Evolutionary conservation across 2,113 vertebrate species (phyloP).

Genomic region (Phainopepla nitens): DNA sequence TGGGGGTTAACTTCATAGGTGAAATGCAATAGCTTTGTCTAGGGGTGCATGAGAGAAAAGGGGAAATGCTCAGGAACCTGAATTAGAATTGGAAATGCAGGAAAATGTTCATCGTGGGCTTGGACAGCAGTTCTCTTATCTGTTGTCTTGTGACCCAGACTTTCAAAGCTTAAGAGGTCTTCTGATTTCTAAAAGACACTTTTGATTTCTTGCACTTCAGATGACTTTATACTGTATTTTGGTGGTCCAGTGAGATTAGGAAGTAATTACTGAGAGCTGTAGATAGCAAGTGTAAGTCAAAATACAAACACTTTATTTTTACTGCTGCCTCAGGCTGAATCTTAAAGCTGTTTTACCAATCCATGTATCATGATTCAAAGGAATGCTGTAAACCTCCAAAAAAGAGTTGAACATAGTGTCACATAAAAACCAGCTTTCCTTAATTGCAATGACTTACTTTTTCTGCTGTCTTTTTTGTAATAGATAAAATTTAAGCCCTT

Average conservation of each 20-base stretch:
- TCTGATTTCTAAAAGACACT: conserved; percentile 23
- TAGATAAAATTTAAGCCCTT: neutral
- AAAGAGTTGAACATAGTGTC: neutral
- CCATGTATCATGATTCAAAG: neutral
- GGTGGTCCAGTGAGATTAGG: neutral
- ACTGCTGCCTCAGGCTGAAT: conserved; percentile 4
- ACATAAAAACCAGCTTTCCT: neutral
- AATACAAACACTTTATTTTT: conserved; percentile 27
- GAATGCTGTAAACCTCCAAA: neutral
- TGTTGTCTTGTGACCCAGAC: neutral
- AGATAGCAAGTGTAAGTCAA: neutral
- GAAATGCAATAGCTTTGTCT: neutral
- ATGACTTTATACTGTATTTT: neutral
- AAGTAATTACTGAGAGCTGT: conserved; percentile 18
- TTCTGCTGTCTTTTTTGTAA: neutral
- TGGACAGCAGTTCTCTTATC: neutral
- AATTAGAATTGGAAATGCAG: neutral
- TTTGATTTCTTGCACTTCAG: conserved; percentile 33
- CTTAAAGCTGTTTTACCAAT: neutral
- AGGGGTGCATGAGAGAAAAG: neutral
- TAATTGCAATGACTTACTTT: neutral
- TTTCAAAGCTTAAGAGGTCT: conserved; percentile 16
- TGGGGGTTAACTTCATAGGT: neutral
- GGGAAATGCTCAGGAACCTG: neutral
- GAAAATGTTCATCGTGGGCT: neutral